phyloP scores from a whole-genome alignment of 2,113 vertebrate genomes.

The Archocentrus centrarchus region DNA sequence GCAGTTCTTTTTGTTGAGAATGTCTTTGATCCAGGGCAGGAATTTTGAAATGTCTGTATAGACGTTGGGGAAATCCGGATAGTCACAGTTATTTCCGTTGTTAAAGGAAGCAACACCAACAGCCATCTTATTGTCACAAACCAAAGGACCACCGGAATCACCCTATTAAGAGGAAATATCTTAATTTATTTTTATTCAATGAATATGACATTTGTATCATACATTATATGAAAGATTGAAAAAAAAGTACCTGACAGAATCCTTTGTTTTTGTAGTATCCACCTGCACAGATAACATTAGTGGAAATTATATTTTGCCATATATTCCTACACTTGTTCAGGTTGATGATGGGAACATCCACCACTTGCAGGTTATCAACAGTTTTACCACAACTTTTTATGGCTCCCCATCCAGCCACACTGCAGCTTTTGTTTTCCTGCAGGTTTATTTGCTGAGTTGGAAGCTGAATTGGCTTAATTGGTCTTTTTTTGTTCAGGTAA shows the following conservation, averaged over 20 bases:
- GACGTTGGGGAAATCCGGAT: slow-evolving; percentile 68
- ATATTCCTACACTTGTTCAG: slow-evolving; percentile 14
- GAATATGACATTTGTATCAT: neutral
- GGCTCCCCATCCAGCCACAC: slow-evolving; percentile 75
- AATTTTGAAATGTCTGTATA: slow-evolving; percentile 72
- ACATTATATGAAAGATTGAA: neutral
- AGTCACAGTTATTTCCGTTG: accelerated
- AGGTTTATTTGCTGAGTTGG: neutral
- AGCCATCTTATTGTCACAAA: slow-evolving; percentile 72
- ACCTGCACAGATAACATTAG: slow-evolving; percentile 67
- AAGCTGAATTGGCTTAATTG: slow-evolving; percentile 35
- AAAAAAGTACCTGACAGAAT: slow-evolving; percentile 68
- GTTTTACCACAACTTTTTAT: accelerated
- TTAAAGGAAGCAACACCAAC: slow-evolving; percentile 86
- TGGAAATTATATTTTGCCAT: slow-evolving; percentile 39
- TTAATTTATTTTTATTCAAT: neutral
- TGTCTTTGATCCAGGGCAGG: slow-evolving; percentile 60
- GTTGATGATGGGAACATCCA: slow-evolving; percentile 43
- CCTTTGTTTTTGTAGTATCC: slow-evolving; percentile 54
- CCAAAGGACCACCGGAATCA: slow-evolving; percentile 87
- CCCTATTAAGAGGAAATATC: slow-evolving; percentile 72
- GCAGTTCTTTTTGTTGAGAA: slow-evolving; percentile 22
- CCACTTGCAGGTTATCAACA: slow-evolving; percentile 19
- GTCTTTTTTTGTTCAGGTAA: neutral
- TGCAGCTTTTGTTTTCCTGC: slow-evolving; percentile 45